Evolutionary conservation across 2,888 invertebrate species (phyloP).

Genomic region (Ctenicera cuprea): DNA sequence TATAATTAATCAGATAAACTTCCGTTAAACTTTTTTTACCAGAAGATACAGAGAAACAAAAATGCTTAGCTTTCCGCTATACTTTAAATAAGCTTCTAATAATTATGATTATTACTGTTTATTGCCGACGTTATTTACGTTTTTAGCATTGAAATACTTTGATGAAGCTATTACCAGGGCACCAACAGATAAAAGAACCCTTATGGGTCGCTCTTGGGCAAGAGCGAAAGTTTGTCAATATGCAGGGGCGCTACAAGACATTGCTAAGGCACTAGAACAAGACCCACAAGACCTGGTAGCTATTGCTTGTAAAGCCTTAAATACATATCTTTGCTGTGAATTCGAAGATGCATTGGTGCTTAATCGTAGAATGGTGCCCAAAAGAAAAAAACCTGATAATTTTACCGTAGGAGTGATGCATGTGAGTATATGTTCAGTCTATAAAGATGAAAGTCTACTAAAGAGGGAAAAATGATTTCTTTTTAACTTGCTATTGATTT

Average conservation of each 20-base stretch:
- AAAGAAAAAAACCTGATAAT: constrained; percentile 68
- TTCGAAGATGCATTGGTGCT: constrained; percentile 69
- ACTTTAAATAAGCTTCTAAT: too few species aligned
- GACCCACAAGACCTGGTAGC: constrained; percentile 65
- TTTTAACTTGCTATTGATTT: too few species aligned
- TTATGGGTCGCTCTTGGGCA: constrained; percentile 75
- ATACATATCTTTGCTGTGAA: constrained; percentile 68
- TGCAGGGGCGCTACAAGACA: constrained; percentile 74
- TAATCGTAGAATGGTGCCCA: constrained; percentile 62
- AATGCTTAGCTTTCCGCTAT: too few species aligned
- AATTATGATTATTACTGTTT: too few species aligned
- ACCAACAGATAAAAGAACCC: constrained; percentile 73
- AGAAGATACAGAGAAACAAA: too few species aligned
- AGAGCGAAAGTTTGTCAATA: constrained; percentile 76
- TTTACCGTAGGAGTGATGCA: constrained; percentile 71
- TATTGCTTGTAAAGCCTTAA: constrained; percentile 66
- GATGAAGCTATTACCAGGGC: constrained; percentile 65
- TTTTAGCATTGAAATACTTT: constrained; percentile 65
- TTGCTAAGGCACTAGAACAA: constrained; percentile 70
- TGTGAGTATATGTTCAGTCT: too few species aligned
- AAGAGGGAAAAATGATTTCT: too few species aligned
- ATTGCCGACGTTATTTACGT: neutral
- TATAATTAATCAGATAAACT: too few species aligned
- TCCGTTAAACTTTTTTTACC: too few species aligned
- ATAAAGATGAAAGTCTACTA: too few species aligned